Conservation (phyloP, 2,888 invertebrate species). For the Nebria salina region DNA sequence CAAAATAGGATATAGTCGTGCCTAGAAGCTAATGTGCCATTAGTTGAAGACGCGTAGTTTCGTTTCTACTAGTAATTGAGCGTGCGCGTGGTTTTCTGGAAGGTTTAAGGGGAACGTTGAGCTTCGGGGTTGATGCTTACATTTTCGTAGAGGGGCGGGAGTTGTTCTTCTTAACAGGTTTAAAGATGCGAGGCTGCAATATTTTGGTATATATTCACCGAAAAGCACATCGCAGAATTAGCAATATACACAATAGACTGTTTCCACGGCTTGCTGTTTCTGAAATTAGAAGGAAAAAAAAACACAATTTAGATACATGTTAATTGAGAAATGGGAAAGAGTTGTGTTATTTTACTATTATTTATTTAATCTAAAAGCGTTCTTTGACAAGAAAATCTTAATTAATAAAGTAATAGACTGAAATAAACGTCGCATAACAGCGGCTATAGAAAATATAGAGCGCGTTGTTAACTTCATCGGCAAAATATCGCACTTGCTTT, state of each 20-base stretch:
- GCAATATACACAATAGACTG: background rate
- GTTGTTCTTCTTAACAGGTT: background rate
- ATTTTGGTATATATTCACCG: conserved; percentile 9
- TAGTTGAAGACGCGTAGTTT: background rate
- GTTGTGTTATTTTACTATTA: background rate
- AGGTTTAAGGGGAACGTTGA: background rate
- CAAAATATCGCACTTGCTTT: background rate
- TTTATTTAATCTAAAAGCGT: background rate
- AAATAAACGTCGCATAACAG: too few species aligned
- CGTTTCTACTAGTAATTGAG: background rate
- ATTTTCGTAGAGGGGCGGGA: background rate
- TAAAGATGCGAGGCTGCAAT: conserved; percentile 22
- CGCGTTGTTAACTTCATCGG: background rate
- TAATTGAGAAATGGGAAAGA: too few species aligned
- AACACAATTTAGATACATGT: background rate
- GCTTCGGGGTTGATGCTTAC: background rate
- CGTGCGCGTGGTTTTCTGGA: background rate
- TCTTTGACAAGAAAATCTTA: background rate
- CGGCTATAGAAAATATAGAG: background rate
- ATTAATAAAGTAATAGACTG: too few species aligned
- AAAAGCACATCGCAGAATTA: conserved; percentile 4
- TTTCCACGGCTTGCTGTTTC: background rate
- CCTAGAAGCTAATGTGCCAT: background rate
- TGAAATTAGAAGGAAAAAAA: background rate
- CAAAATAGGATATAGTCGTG: background rate